Percentiles rank a stretch among this genome's conserved stretches.
These are phyloP conservation scores for Petrocephalus schoutedeni DNA, from an alignment of 2,797 vertebrate species.

Conservation along the genomic window DNA sequence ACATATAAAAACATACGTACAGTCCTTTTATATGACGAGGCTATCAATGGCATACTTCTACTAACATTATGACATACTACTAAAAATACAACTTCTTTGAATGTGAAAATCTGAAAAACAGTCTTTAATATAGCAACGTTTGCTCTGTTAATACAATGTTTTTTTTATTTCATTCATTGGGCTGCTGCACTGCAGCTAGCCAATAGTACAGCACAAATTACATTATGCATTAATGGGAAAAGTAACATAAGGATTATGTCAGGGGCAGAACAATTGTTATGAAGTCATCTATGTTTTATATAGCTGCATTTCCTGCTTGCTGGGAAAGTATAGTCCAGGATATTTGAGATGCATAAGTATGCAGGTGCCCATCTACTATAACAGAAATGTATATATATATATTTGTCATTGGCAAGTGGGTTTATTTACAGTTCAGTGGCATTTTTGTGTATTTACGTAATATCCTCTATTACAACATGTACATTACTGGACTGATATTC, in stretches of 20 bases:
- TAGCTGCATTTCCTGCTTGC: neutral
- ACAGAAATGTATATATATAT: neutral
- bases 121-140: neutral
- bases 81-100: neutral
- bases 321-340: neutral
- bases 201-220: neutral
- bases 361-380: neutral
- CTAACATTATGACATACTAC: neutral
- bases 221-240: neutral
- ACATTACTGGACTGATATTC: neutral
- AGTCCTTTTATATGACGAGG: neutral
- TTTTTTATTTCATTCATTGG: neutral
- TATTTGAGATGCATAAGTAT: neutral
- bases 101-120: neutral
- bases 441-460: neutral
- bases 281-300: neutral
- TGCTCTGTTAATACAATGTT: neutral
- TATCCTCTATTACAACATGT: constrained; percentile 4
- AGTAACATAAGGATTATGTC: neutral
- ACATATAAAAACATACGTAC: neutral
- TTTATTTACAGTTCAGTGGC: neutral
- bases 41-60: neutral
- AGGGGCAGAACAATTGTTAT: neutral
- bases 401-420: neutral
- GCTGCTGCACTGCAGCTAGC: neutral